Evolutionary conservation across 2,888 invertebrate genomes (phyloP).

Genomic region (Helleia helle): DNA sequence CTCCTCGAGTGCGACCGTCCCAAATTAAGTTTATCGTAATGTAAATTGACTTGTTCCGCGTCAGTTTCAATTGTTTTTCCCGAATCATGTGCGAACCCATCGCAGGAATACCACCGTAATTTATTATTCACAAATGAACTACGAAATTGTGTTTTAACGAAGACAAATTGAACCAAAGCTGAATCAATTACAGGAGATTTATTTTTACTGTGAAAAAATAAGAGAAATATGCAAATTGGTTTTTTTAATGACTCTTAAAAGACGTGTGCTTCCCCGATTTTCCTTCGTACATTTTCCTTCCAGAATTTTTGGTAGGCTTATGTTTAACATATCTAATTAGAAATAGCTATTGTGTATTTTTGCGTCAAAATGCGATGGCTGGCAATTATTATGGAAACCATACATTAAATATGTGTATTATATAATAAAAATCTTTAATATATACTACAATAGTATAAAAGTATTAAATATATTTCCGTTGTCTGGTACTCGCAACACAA

Average conservation of each 20-base stretch:
- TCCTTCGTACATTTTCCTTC: background rate
- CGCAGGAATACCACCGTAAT: conserved; percentile 33
- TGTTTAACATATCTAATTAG: too few relatives aligned
- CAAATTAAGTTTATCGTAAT: conserved; percentile 33
- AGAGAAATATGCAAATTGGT: conserved; percentile 54
- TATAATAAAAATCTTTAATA: too few relatives aligned
- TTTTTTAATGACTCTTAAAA: conserved; percentile 1
- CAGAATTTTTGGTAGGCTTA: background rate
- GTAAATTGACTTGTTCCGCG: conserved; percentile 56
- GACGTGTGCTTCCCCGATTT: background rate
- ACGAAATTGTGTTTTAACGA: conserved; percentile 70
- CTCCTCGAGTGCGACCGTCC: background rate
- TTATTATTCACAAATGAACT: conserved; percentile 71
- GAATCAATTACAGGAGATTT: conserved; percentile 70
- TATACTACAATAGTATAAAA: too few relatives aligned
- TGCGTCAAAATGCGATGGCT: too few relatives aligned
- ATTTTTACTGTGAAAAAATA: conserved; percentile 62
- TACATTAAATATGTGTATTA: too few relatives aligned
- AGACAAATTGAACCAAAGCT: conserved; percentile 71
- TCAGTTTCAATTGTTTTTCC: conserved; percentile 43
- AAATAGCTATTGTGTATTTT: too few relatives aligned
- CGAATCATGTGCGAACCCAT: conserved; percentile 15
- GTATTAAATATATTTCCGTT: too few relatives aligned
- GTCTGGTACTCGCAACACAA: too few relatives aligned
- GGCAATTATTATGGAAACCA: too few relatives aligned